phyloP scores from a whole-genome alignment of 2,113 vertebrate genomes.

The Chunga burmeisteri region DNA sequence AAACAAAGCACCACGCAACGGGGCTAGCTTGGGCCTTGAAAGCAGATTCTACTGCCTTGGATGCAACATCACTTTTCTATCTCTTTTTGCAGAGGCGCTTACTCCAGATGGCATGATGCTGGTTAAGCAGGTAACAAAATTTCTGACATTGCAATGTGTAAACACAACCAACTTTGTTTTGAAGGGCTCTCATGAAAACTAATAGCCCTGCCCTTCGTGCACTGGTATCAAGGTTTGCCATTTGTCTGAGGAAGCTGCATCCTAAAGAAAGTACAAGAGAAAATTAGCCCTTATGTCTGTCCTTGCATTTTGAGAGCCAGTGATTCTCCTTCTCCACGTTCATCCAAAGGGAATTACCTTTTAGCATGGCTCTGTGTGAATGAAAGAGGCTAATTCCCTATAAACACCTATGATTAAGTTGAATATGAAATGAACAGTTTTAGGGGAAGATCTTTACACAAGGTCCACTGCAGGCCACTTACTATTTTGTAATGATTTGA shows the following conservation, averaged over 20 bases:
- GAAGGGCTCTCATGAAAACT: not conserved
- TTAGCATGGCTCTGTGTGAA: not conserved
- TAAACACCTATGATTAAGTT: not conserved
- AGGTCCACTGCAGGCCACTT: not conserved
- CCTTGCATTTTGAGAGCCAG: not conserved
- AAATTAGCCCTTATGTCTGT: not conserved
- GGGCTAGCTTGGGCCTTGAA: not conserved
- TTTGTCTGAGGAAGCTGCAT: not conserved
- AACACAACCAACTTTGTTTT: not conserved
- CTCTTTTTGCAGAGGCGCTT: not conserved
- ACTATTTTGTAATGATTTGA: not conserved
- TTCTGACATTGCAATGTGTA: not conserved
- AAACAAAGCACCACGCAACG: accelerated
- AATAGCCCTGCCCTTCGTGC: not conserved
- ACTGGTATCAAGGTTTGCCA: not conserved
- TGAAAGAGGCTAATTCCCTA: not conserved
- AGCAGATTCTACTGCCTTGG: not conserved
- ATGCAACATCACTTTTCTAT: not conserved
- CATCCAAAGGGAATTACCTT: not conserved
- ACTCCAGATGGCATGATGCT: not conserved
- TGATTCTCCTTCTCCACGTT: not conserved
- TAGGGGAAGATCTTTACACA: not conserved
- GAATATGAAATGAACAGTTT: not conserved
- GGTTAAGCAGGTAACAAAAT: not conserved
- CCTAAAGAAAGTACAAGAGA: not conserved